Evolutionary conservation across 2,888 invertebrate species (phyloP).

Genomic region (Neoaliturus tenellus): DNA sequence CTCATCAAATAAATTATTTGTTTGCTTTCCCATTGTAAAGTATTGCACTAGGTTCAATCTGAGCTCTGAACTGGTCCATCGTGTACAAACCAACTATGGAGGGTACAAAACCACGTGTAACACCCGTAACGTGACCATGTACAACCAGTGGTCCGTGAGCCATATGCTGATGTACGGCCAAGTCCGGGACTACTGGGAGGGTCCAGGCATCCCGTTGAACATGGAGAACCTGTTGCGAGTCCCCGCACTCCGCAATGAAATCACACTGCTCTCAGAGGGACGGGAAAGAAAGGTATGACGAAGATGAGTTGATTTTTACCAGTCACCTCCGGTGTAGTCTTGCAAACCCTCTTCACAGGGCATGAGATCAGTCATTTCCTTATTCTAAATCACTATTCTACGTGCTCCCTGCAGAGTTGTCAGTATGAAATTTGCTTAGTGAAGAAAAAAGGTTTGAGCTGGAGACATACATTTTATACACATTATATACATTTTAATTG

Average conservation of each 20-base stretch:
- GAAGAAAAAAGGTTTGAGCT: no score
- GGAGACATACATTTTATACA: no score
- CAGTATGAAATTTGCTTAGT: no score
- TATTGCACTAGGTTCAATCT: not conserved
- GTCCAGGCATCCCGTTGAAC: not conserved
- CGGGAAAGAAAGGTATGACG: constrained; percentile 15
- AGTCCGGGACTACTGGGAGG: constrained; percentile 23
- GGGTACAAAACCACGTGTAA: constrained; percentile 25
- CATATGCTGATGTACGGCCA: not conserved
- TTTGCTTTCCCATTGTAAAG: no score
- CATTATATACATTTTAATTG: no score
- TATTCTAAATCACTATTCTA: no score
- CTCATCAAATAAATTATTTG: no score
- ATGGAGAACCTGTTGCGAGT: constrained; percentile 22
- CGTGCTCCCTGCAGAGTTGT: no score
- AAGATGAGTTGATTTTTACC: no score
- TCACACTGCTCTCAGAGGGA: constrained; percentile 1
- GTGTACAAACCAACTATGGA: not conserved
- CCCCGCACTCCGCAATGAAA: not conserved
- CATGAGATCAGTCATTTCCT: no score
- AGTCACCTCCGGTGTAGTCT: no score
- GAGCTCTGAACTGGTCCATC: not conserved
- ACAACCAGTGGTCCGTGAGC: constrained; percentile 26
- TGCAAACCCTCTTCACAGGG: no score
- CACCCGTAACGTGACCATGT: constrained; percentile 11